Evolutionary conservation across 2,113 vertebrate species (phyloP).

Genomic region (Upupa epops): DNA sequence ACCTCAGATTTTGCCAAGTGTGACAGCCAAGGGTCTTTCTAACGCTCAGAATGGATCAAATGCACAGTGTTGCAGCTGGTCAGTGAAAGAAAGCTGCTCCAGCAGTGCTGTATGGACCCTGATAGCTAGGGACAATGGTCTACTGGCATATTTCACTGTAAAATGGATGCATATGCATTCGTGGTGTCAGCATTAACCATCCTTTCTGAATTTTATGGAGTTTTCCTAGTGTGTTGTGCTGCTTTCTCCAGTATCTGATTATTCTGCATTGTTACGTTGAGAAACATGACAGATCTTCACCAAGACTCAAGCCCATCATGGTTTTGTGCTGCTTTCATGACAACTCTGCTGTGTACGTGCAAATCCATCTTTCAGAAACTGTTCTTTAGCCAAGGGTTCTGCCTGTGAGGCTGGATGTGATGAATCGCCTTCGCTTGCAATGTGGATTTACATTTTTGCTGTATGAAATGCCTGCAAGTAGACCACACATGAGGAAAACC

Average conservation of each 20-base stretch:
- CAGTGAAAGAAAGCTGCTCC: background rate
- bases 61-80: background rate
- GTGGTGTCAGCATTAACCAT: background rate
- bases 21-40: background rate
- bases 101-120: background rate
- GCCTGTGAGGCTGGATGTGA: background rate
- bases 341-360: accelerated
- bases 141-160: background rate
- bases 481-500: accelerated
- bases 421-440: background rate
- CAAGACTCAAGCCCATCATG: background rate
- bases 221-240: background rate
- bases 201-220: background rate
- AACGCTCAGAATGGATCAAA: background rate
- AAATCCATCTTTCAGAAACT: background rate
- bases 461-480: background rate
- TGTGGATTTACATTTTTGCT: background rate
- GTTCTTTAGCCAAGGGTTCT: background rate
- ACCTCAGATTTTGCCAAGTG: background rate
- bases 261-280: background rate
- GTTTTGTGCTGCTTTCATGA: background rate
- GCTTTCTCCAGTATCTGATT: background rate
- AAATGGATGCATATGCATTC: background rate
- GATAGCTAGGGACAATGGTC: accelerated
- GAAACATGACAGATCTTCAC: background rate